Percentiles rank a stretch among this genome's conserved stretches.
These are phyloP conservation scores for Diabrotica balteata DNA, from an alignment of 2,888 invertebrate species.

Conservation along the genomic window DNA sequence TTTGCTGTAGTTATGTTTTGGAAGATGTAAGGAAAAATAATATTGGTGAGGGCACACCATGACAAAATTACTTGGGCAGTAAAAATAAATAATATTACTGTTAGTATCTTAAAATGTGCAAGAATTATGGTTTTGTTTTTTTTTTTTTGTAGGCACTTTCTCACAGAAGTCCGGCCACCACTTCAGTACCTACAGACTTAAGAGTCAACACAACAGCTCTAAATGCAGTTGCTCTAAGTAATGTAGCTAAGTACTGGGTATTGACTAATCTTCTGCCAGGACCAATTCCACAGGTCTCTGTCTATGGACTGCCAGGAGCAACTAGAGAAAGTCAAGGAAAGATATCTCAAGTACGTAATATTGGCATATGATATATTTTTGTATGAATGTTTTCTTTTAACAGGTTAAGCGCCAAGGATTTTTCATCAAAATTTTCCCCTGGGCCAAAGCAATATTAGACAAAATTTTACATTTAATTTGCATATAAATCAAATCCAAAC, in stretches of 20 bases:
- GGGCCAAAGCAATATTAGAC: too few species aligned
- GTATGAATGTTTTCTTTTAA: too few species aligned
- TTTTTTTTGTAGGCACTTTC: slow-evolving; percentile 53
- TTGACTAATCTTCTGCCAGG: slow-evolving; percentile 82
- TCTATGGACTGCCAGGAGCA: slow-evolving; percentile 70
- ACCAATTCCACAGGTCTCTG: slow-evolving; percentile 77
- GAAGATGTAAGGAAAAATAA: too few species aligned
- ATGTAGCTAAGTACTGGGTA: slow-evolving; percentile 85
- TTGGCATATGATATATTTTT: background rate
- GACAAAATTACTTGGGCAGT: too few species aligned
- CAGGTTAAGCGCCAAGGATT: too few species aligned
- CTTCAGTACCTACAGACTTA: slow-evolving; percentile 67
- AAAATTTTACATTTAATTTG: too few species aligned
- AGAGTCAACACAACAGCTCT: slow-evolving; percentile 71
- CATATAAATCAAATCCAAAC: too few species aligned
- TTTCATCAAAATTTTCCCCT: too few species aligned
- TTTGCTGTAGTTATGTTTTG: too few species aligned
- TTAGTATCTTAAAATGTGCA: too few species aligned
- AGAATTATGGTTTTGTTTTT: slow-evolving; percentile 13
- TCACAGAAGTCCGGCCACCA: slow-evolving; percentile 62
- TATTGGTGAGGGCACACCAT: too few species aligned
- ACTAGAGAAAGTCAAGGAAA: slow-evolving; percentile 69
- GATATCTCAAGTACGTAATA: slow-evolving; percentile 64
- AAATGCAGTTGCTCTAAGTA: slow-evolving; percentile 74
- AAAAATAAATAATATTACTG: too few species aligned